These are phyloP conservation scores for Microcebus ravelobensis DNA, from an alignment of 2,113 vertebrate species.

Conservation along the genomic window DNA sequence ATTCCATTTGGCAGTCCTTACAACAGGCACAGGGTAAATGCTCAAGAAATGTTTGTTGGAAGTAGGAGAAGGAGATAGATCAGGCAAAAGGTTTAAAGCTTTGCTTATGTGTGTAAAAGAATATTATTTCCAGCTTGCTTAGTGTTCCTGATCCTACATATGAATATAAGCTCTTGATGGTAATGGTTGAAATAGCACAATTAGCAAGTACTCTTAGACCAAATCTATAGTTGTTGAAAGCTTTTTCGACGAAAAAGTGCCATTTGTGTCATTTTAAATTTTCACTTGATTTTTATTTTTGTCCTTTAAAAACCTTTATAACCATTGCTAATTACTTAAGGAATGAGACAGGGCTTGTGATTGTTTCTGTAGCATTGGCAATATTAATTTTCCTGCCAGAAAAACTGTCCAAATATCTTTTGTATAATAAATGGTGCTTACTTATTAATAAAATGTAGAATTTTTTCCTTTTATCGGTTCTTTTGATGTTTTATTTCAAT, in stretches of 20 bases:
- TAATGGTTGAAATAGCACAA: constrained; percentile 5
- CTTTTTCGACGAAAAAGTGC: background rate
- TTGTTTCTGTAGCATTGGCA: constrained; percentile 8
- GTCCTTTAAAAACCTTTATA: constrained; percentile 48
- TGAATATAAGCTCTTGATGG: constrained; percentile 6
- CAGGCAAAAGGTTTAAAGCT: background rate
- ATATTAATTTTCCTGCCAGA: constrained; percentile 45
- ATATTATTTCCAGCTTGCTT: background rate
- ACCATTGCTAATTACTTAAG: constrained; percentile 62
- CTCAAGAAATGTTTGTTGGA: background rate
- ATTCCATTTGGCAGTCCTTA: background rate
- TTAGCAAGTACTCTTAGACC: constrained; percentile 49
- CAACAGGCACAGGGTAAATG: background rate
- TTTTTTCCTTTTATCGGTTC: constrained; percentile 36
- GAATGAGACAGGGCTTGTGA: constrained; percentile 49
- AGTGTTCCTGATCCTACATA: background rate
- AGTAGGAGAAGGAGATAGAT: background rate
- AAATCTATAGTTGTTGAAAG: constrained; percentile 34
- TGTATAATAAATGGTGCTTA: constrained; percentile 44
- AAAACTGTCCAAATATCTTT: constrained; percentile 58
- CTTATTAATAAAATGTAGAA: constrained; percentile 31
- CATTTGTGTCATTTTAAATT: constrained; percentile 62
- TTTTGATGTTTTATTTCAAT: constrained; percentile 10
- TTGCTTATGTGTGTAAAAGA: background rate
- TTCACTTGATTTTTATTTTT: constrained; percentile 55